phyloP scores from a whole-genome alignment of 2,888 invertebrate genomes.

The Hipparchia semele region DNA sequence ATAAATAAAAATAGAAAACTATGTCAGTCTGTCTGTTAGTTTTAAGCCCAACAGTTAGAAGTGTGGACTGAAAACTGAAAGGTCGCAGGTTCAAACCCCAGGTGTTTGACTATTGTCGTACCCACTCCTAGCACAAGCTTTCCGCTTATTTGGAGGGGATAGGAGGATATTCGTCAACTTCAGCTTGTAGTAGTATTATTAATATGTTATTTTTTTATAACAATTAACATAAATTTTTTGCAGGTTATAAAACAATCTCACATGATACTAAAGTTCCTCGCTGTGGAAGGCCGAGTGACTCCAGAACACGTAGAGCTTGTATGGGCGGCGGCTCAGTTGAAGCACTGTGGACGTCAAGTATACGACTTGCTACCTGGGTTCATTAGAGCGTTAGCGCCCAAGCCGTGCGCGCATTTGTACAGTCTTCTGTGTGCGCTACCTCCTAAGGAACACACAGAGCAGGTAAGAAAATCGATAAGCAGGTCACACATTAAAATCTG shows the following conservation, averaged over 20 bases:
- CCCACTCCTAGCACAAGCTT: too few species aligned
- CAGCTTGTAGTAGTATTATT: too few species aligned
- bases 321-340: conserved; percentile 97
- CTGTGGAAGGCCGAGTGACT: conserved; percentile 95
- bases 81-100: too few species aligned
- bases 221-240: background rate
- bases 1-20: too few species aligned
- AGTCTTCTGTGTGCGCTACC: conserved; percentile 93
- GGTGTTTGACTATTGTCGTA: too few species aligned
- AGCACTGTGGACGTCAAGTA: conserved; percentile 97
- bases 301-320: conserved; percentile 95
- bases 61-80: too few species aligned
- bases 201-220: background rate
- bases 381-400: conserved; percentile 94
- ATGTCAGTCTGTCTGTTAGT: too few species aligned
- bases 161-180: background rate
- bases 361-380: conserved; percentile 95
- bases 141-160: too few species aligned
- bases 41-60: too few species aligned
- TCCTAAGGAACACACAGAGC: conserved; percentile 96
- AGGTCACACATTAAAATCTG: too few species aligned
- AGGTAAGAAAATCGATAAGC: conserved; percentile 72
- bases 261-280: conserved; percentile 95
- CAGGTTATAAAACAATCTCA: conserved; percentile 97
- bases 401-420: conserved; percentile 94